These are phyloP conservation scores for Oncorhynchus mykiss DNA, from an alignment of 2,113 vertebrate species.

Conservation along the genomic window DNA sequence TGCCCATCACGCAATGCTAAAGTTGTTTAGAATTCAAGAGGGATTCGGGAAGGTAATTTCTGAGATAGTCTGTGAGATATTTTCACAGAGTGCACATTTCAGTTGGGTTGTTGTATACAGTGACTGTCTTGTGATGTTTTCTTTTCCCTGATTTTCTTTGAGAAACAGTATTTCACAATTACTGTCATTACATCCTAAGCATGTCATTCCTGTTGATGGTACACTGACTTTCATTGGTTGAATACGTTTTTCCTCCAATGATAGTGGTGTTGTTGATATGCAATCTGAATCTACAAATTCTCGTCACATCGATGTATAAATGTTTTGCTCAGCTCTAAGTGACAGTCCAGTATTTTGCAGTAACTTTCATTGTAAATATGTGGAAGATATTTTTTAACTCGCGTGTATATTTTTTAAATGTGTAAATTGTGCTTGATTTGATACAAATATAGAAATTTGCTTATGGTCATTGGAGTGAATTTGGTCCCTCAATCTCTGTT, in stretches of 20 bases:
- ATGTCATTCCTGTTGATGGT: neutral
- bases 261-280: neutral
- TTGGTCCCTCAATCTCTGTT: neutral
- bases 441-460: neutral
- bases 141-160: neutral
- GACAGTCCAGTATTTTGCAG: neutral
- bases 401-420: neutral
- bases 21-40: conserved; percentile 25
- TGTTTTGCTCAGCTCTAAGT: neutral
- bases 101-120: neutral
- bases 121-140: neutral
- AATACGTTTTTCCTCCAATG: neutral
- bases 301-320: neutral
- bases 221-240: neutral
- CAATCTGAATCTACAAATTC: neutral
- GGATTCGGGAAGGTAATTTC: neutral
- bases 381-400: neutral
- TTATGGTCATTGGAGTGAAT: neutral
- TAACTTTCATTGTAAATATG: neutral
- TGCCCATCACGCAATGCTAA: conserved; percentile 3
- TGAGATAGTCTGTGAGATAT: neutral
- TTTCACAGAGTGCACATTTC: neutral
- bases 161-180: neutral
- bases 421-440: neutral
- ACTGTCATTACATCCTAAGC: neutral